Evolutionary conservation across 2,888 invertebrate species (phyloP), one percentile per base, ranked within the genome.

Genomic region (Stenoptilia bipunctidactyla): DNA sequence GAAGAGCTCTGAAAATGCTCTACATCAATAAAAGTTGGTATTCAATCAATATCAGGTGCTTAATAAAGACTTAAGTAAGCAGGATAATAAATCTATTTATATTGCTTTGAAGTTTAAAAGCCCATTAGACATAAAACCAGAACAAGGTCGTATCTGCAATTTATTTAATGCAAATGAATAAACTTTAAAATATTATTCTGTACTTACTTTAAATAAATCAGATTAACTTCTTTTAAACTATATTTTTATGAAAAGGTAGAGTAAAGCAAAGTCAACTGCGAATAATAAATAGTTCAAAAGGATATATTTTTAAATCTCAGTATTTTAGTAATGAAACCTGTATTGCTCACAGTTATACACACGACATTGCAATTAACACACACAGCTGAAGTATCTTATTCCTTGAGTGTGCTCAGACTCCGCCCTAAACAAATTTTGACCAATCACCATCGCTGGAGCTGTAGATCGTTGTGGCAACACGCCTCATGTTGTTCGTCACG

Each of bases 401-500:
- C 63, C 65, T 58, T 64, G 61, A 53, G 80, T 82, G 82, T 83
- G 80, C 69, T 62, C 52, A 56, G 51, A 71, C 80, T 56, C 79
- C 82, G 79, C 83, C 83, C 67, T 52, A 60, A 66, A 73, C 62
- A 61, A 70, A 74, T 64, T 75, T 72, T 62, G 66, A 66, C 83
- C 83, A 83, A 83, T 82, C 68, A 49, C 51, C 48, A 59, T 45
- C 52, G 61, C 58, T 48, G 53, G 68, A 63, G 69, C 72, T 72
- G 74, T 74, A 83, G 83, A 82, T 82, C 82, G 79, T 61, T 58
- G 63, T 70, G 66, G 70, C 70, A 75, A 68, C 79, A 82, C 83
- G 82, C 83, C 83, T 83, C 70, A 60, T 69, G 67, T 73, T 79
- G 72, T 79, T 79, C 76, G 80, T 79, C 75, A 82, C 72, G 79